Conservation (phyloP, 1,140 invertebrate species). For the Caenorhabditis tropicalis region DNA sequence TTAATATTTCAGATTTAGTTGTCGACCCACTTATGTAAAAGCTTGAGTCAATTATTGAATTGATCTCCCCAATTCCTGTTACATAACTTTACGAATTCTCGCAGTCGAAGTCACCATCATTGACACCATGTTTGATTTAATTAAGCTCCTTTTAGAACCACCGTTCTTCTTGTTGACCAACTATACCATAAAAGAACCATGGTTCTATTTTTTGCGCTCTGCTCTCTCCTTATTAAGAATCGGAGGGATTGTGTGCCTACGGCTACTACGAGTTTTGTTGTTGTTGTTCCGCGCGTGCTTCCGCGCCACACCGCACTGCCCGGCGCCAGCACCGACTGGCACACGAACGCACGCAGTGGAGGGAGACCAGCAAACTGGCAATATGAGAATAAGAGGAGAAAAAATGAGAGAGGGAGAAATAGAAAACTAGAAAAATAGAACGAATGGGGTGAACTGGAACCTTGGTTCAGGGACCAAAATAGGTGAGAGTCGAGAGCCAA, state of each 20-base stretch:
- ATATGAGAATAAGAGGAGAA: neutral
- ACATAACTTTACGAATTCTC: no score
- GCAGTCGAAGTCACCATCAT: no score
- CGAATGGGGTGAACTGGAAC: neutral
- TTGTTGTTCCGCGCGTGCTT: constrained; percentile 29
- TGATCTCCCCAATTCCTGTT: no score
- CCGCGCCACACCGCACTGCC: neutral
- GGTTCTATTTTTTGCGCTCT: neutral
- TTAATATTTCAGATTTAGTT: no score
- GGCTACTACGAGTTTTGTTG: neutral
- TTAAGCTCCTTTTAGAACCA: neutral
- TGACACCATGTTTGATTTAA: neutral
- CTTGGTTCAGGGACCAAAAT: neutral
- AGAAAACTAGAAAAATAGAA: neutral
- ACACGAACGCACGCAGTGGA: neutral
- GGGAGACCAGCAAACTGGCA: neutral
- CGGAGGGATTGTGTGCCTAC: neutral
- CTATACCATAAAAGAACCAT: neutral
- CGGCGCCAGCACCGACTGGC: constrained; percentile 1
- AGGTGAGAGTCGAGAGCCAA: no score
- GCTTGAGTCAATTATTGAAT: no score
- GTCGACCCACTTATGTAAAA: no score
- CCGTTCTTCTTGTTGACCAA: constrained; percentile 6
- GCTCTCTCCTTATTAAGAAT: neutral
- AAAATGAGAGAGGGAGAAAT: neutral